These are phyloP conservation scores for Kuschelorhynchus macadamiae DNA, from an alignment of 2,888 invertebrate species.

Conservation along the genomic window DNA sequence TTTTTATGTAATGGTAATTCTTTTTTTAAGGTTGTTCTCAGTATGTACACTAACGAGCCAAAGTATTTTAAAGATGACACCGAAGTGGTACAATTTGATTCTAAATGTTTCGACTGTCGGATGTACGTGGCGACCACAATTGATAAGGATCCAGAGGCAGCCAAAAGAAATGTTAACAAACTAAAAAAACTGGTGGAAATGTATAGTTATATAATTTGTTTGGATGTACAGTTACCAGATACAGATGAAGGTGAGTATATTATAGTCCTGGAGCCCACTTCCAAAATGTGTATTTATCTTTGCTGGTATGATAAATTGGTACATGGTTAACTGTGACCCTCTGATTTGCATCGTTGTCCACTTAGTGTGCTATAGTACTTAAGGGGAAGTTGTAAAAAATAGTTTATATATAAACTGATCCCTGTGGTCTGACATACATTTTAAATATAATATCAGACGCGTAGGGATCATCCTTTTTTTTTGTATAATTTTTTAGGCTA, in stretches of 20 bases:
- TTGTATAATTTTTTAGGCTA: too few relatives aligned
- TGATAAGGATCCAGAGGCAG: slow-evolving; percentile 68
- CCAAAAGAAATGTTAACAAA: slow-evolving; percentile 66
- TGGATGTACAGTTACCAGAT: slow-evolving; percentile 76
- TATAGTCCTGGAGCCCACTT: too few relatives aligned
- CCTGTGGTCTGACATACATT: too few relatives aligned
- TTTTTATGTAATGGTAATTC: too few relatives aligned
- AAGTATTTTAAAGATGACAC: slow-evolving; percentile 66
- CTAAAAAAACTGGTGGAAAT: slow-evolving; percentile 72
- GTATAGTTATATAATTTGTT: slow-evolving; percentile 75
- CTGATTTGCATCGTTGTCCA: too few relatives aligned
- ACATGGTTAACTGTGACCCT: too few relatives aligned
- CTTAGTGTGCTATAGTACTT: too few relatives aligned
- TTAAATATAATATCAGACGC: too few relatives aligned
- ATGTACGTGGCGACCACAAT: slow-evolving; percentile 70
- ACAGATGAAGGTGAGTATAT: slow-evolving; percentile 71
- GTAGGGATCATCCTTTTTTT: too few relatives aligned
- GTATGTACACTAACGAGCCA: slow-evolving; percentile 65
- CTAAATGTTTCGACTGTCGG: slow-evolving; percentile 65
- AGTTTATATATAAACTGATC: too few relatives aligned
- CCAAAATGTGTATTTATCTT: slow-evolving; percentile 19
- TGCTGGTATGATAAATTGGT: slow-evolving; percentile 7
- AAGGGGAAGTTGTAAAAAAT: too few relatives aligned
- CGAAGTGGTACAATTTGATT: slow-evolving; percentile 65
- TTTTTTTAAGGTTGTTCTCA: slow-evolving; percentile 56